Conservation (phyloP, 2,113 vertebrate genomes). For the Amblyopsis rosae region DNA sequence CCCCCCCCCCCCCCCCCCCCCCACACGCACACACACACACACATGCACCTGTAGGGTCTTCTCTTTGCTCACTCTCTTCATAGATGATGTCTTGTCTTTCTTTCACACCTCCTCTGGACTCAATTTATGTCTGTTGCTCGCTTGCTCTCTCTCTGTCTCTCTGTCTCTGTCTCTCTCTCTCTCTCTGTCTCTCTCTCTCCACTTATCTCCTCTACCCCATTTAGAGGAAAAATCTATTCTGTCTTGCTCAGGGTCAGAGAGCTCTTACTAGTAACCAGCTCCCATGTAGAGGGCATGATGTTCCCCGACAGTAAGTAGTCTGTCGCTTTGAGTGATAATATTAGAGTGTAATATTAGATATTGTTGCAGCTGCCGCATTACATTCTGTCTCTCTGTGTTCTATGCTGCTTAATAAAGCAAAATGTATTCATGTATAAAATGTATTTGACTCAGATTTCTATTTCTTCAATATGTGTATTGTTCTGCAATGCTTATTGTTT, state of each 20-base stretch:
- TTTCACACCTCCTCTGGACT: slow-evolving; percentile 5
- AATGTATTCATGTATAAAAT: no score
- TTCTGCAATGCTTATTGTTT: no score
- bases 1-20: no score
- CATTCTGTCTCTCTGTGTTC: no score
- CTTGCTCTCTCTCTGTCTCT: background rate
- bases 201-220: slow-evolving; percentile 32
- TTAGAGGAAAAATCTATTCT: slow-evolving; percentile 57
- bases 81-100: slow-evolving; percentile 10
- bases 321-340: no score
- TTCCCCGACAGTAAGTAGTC: no score
- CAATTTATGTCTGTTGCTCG: slow-evolving; percentile 6
- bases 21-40: slow-evolving; percentile 2
- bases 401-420: no score
- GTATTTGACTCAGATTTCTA: no score
- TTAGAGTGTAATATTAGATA: no score
- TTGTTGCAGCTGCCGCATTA: no score
- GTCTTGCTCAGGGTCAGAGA: slow-evolving; percentile 52
- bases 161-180: background rate
- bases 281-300: slow-evolving; percentile 6
- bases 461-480: no score
- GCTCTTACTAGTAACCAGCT: slow-evolving; percentile 38
- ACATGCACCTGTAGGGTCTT: background rate
- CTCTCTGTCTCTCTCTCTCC: slow-evolving; percentile 2
- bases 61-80: slow-evolving; percentile 21